phyloP scores from a whole-genome alignment of 2,113 vertebrate species.

The Meleagris gallopavo region DNA sequence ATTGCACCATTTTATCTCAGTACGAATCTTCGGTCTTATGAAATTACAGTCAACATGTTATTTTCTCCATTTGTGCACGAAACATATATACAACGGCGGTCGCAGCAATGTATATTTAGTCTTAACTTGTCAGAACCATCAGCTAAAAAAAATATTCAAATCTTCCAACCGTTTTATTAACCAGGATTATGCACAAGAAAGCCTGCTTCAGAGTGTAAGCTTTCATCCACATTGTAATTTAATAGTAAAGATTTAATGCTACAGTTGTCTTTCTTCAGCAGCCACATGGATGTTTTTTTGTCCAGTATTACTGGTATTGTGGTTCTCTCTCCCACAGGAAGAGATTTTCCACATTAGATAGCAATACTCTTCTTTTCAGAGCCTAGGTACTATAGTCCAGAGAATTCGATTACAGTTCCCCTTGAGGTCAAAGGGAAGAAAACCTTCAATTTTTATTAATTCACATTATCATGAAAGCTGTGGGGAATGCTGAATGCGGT shows the following conservation, averaged over 20 bases:
- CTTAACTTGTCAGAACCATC: constrained; percentile 60
- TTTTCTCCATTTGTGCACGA: constrained; percentile 73
- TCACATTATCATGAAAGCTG: background rate
- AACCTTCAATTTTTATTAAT: background rate
- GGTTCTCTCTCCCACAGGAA: constrained; percentile 22
- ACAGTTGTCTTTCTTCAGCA: background rate
- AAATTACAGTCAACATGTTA: constrained; percentile 75
- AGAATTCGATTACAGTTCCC: background rate
- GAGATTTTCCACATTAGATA: background rate
- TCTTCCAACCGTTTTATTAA: constrained; percentile 49
- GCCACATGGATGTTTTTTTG: background rate
- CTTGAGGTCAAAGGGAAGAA: background rate
- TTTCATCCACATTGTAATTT: constrained; percentile 29
- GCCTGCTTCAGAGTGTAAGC: background rate
- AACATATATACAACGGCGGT: constrained; percentile 62
- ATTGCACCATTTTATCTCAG: constrained; percentile 74
- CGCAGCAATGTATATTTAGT: constrained; percentile 34
- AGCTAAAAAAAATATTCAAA: background rate
- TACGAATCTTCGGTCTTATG: constrained; percentile 69
- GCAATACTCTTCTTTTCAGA: constrained; percentile 1
- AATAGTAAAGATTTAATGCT: background rate
- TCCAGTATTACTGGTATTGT: constrained; percentile 26
- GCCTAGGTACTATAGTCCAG: background rate
- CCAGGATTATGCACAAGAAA: background rate
- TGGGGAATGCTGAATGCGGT: background rate